Conservation (phyloP, 1,140 invertebrate genomes). For the Parasteatoda tepidariorum region DNA sequence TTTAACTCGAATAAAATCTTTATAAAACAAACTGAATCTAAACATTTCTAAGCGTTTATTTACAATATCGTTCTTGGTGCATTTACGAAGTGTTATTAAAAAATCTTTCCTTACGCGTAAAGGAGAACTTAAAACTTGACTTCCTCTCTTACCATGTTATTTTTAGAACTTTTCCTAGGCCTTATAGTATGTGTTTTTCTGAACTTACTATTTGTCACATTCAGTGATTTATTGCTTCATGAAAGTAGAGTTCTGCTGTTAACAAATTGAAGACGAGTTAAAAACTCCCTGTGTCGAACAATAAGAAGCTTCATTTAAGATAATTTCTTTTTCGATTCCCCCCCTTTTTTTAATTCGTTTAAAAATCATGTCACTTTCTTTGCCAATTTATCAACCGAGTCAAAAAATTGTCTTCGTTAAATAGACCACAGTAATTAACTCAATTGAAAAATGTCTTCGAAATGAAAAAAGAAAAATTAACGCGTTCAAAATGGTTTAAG, state of each 20-base stretch:
- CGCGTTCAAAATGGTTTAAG: background rate
- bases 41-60: no score
- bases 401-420: slow-evolving; percentile 16
- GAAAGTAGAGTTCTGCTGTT: slow-evolving; percentile 44
- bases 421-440: slow-evolving; percentile 38
- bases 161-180: slow-evolving; percentile 21
- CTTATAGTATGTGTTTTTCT: slow-evolving; percentile 51
- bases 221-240: slow-evolving; percentile 33
- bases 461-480: background rate
- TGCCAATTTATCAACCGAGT: slow-evolving; percentile 17
- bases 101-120: no score
- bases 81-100: no score
- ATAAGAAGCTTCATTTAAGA: slow-evolving; percentile 37
- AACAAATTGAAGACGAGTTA: slow-evolving; percentile 58
- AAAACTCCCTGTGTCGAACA: slow-evolving; percentile 40
- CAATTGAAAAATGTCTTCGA: slow-evolving; percentile 23
- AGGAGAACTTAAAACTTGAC: no score
- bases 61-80: no score
- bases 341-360: slow-evolving; percentile 9
- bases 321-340: background rate
- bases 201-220: slow-evolving; percentile 46
- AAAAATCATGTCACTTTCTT: background rate
- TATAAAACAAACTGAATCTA: no score
- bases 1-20: no score
- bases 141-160: slow-evolving; percentile 21